These are phyloP conservation scores for Carcina quercana DNA, from an alignment of 2,888 invertebrate genomes.

Conservation along the genomic window DNA sequence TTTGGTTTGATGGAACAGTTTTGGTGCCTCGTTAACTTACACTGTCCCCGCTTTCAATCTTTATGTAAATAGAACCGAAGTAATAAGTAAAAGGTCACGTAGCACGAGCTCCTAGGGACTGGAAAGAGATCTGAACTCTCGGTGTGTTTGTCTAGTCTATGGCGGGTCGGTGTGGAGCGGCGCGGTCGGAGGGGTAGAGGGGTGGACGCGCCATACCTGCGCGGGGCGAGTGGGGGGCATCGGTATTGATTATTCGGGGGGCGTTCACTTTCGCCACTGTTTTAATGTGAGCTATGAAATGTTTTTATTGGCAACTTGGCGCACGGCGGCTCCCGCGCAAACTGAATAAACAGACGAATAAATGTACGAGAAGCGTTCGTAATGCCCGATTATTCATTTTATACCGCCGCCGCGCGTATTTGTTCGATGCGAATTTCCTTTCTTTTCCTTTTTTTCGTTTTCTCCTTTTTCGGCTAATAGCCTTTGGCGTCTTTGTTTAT, in stretches of 20 bases:
- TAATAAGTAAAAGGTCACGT: too few relatives aligned
- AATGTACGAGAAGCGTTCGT: slow-evolving; percentile 38
- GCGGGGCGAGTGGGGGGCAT: slow-evolving; percentile 23
- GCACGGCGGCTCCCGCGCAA: slow-evolving; percentile 41
- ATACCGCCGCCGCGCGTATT: slow-evolving; percentile 20
- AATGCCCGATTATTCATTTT: slow-evolving; percentile 46
- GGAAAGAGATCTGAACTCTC: not conserved
- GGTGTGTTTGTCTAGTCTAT: slow-evolving; percentile 31
- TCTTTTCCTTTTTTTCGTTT: slow-evolving; percentile 22
- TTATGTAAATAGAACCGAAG: too few relatives aligned
- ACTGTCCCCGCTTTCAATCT: too few relatives aligned
- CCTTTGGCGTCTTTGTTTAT: slow-evolving; percentile 17
- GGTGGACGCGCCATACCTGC: slow-evolving; percentile 14
- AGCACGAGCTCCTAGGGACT: not conserved
- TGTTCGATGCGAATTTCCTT: slow-evolving; percentile 22
- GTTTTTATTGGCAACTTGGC: slow-evolving; percentile 65
- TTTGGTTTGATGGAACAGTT: too few relatives aligned
- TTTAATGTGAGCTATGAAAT: slow-evolving; percentile 69
- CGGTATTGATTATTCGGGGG: slow-evolving; percentile 51
- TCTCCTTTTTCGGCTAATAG: slow-evolving; percentile 16
- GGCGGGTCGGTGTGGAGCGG: slow-evolving; percentile 32
- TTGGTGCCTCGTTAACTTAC: too few relatives aligned
- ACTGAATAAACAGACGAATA: slow-evolving; percentile 48
- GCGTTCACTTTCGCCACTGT: slow-evolving; percentile 72
- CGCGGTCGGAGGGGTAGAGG: slow-evolving; percentile 27